Evolutionary conservation across 2,888 invertebrate species (phyloP).

Genomic region (Ophion obscuratus): DNA sequence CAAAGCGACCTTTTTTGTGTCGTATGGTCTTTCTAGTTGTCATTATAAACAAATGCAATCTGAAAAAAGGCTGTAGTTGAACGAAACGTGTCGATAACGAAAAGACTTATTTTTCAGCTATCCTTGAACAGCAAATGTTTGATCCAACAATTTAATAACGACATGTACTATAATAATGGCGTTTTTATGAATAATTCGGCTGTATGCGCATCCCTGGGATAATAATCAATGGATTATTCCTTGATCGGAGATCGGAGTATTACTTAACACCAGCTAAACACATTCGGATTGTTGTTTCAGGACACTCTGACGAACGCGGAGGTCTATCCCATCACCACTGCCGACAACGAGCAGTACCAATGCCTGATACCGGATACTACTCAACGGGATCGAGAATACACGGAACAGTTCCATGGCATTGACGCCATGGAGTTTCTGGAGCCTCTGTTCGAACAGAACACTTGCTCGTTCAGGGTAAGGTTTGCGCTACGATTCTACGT

Average conservation of each 20-base stretch:
- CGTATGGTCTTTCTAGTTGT: not conserved
- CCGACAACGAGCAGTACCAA: slow-evolving; percentile 92
- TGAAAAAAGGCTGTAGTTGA: not conserved
- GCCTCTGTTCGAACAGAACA: slow-evolving; percentile 90
- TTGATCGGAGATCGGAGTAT: not conserved
- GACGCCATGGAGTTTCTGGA: slow-evolving; percentile 91
- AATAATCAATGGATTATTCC: not conserved
- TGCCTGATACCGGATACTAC: slow-evolving; percentile 91
- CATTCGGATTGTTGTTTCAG: slow-evolving; percentile 69
- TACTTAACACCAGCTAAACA: not conserved
- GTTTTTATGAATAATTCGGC: too few species aligned
- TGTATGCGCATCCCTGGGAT: too few species aligned
- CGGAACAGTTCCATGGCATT: slow-evolving; percentile 89
- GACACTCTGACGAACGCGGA: slow-evolving; percentile 84
- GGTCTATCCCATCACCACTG: slow-evolving; percentile 89
- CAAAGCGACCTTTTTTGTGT: too few species aligned
- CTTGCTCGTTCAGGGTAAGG: slow-evolving; percentile 91
- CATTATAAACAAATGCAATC: not conserved
- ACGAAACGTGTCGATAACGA: not conserved
- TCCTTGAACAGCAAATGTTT: not conserved
- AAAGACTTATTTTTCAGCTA: not conserved
- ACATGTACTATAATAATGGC: not conserved
- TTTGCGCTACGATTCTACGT: not conserved
- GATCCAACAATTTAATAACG: not conserved
- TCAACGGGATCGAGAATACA: slow-evolving; percentile 85